phyloP scores from a whole-genome alignment of 2,797 vertebrate genomes.

The Aselliscus stoliczkanus region DNA sequence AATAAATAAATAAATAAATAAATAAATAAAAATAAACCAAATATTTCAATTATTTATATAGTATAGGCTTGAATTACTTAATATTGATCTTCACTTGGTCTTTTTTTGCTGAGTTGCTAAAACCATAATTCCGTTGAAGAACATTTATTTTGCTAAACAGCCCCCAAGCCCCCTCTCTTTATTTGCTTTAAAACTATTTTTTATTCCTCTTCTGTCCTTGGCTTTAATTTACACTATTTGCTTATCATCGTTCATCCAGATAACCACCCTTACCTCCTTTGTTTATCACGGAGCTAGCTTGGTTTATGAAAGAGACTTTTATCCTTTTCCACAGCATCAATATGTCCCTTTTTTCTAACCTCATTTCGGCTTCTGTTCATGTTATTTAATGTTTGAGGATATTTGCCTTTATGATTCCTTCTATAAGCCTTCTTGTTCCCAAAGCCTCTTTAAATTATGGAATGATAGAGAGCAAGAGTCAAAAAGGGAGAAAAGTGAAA shows the following conservation, averaged over 20 bases:
- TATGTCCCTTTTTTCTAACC: background rate
- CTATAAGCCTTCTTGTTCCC: background rate
- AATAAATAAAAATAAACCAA: too few species aligned
- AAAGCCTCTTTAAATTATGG: background rate
- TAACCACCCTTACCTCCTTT: background rate
- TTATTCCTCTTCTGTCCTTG: background rate
- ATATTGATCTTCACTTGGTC: background rate
- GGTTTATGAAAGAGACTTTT: background rate
- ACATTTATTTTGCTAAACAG: background rate
- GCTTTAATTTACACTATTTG: background rate
- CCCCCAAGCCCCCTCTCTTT: background rate
- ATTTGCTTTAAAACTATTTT: background rate
- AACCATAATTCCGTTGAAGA: background rate
- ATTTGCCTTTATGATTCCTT: background rate
- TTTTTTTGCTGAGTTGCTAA: background rate
- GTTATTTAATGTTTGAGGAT: background rate
- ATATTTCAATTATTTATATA: background rate
- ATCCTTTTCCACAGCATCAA: background rate
- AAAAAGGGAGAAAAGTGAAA: constrained; percentile 11
- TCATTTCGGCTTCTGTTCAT: background rate
- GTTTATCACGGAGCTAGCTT: background rate
- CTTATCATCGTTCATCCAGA: background rate
- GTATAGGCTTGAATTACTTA: background rate
- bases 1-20: too few species aligned
- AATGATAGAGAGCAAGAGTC: background rate